Conservation (phyloP, 53 echinoderm and acorn worm genomes). For the Echinarachnius parma region DNA sequence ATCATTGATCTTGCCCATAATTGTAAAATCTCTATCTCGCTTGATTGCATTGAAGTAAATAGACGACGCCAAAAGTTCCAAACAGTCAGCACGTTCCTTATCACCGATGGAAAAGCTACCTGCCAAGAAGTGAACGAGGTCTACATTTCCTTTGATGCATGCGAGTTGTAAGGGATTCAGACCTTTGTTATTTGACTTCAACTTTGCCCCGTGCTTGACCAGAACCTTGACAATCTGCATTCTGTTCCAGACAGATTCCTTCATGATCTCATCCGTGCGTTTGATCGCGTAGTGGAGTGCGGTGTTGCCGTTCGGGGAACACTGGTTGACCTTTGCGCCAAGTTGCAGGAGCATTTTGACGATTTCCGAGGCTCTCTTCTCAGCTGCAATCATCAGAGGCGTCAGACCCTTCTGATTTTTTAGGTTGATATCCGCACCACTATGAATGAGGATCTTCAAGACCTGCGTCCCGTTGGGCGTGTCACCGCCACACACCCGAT, state of each 20-base stretch:
- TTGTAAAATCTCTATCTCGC: neutral
- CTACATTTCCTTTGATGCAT: slow-evolving; percentile 23
- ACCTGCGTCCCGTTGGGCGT: slow-evolving; percentile 26
- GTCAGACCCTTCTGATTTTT: slow-evolving; percentile 27
- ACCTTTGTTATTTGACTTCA: slow-evolving; percentile 5
- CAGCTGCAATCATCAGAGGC: slow-evolving; percentile 29
- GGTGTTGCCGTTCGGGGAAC: slow-evolving; percentile 15
- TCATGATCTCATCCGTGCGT: slow-evolving; percentile 3
- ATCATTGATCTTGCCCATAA: slow-evolving; percentile 8
- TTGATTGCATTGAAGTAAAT: slow-evolving; percentile 21
- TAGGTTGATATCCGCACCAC: slow-evolving; percentile 20
- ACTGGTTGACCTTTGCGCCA: slow-evolving; percentile 14
- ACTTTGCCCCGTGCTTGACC: slow-evolving; percentile 15
- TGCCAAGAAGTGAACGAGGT: neutral
- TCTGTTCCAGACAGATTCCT: slow-evolving; percentile 24
- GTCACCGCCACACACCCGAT: slow-evolving; percentile 32
- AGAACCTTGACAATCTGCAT: neutral
- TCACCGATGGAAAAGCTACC: neutral
- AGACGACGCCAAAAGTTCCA: slow-evolving; percentile 17
- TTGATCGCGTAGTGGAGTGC: slow-evolving; percentile 17
- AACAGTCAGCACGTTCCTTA: neutral
- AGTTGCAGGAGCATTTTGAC: slow-evolving; percentile 15
- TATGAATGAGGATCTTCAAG: slow-evolving; percentile 8
- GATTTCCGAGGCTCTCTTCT: slow-evolving; percentile 18
- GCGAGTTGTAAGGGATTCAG: slow-evolving; percentile 17